Evolutionary conservation across 2,797 vertebrate genomes (phyloP).

Genomic region (Emys orbicularis): DNA sequence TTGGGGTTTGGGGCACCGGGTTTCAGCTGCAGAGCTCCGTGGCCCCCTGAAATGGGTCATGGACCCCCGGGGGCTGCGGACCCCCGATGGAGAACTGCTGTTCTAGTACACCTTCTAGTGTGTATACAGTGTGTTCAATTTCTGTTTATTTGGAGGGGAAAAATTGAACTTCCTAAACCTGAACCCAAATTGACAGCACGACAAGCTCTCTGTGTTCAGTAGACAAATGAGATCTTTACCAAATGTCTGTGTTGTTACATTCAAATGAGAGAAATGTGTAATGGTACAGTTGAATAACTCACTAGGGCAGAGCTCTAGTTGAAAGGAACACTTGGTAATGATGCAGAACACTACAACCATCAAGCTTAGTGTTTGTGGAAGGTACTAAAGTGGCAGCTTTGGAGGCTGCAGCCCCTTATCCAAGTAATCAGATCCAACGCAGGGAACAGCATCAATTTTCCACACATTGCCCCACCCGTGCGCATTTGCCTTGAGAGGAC

Average conservation of each 20-base stretch:
- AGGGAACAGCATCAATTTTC: neutral
- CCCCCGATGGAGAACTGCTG: no score
- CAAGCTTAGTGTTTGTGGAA: neutral
- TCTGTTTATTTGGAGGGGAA: neutral
- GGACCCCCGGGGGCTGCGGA: no score
- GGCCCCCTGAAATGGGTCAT: no score
- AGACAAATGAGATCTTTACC: neutral
- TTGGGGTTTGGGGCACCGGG: no score
- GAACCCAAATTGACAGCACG: neutral
- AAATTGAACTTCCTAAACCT: neutral
- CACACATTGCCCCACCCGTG: neutral
- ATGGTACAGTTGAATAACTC: fast-evolving
- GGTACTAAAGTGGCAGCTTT: neutral
- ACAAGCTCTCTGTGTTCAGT: fast-evolving
- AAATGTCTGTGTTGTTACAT: neutral
- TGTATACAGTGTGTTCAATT: neutral
- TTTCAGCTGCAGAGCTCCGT: no score
- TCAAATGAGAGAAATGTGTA: neutral
- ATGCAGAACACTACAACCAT: neutral
- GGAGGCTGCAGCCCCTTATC: neutral
- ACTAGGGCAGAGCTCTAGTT: neutral
- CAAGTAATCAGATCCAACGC: neutral
- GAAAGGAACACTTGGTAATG: neutral
- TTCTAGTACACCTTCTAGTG: neutral
- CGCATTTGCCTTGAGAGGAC: neutral